These are phyloP conservation scores for Sarcophaga variegata DNA, from an alignment of 2,888 invertebrate genomes.

Conservation along the genomic window DNA sequence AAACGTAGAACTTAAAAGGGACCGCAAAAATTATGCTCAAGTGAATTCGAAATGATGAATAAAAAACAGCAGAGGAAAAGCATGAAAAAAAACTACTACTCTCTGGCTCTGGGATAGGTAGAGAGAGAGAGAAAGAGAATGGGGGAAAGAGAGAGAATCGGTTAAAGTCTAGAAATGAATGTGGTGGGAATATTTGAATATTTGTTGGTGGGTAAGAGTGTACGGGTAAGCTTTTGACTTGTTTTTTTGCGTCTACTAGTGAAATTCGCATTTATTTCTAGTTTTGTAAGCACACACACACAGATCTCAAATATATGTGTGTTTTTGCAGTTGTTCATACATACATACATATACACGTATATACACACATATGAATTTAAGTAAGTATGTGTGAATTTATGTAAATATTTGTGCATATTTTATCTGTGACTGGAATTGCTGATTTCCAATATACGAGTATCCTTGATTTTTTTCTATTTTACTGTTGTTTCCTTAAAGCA, in stretches of 20 bases:
- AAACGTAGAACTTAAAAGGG: slow-evolving; percentile 80
- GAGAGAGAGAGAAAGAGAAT: slow-evolving; percentile 35
- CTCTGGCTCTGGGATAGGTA: slow-evolving; percentile 55
- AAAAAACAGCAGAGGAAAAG: slow-evolving; percentile 18
- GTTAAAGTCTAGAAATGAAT: slow-evolving; percentile 65
- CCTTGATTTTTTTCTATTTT: slow-evolving; percentile 16
- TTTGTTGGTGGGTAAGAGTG: neutral
- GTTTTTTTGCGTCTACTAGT: slow-evolving; percentile 8
- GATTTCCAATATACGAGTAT: slow-evolving; percentile 41
- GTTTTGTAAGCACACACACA: slow-evolving; percentile 12
- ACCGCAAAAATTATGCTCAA: slow-evolving; percentile 80
- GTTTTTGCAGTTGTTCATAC: neutral
- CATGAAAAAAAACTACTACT: slow-evolving; percentile 9
- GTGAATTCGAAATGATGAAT: slow-evolving; percentile 73
- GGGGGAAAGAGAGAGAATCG: slow-evolving; percentile 52
- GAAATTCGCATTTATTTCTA: slow-evolving; percentile 56
- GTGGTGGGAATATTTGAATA: slow-evolving; percentile 12
- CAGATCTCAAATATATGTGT: neutral
- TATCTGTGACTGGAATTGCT: slow-evolving; percentile 56
- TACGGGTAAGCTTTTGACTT: too few species aligned
- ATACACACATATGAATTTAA: neutral
- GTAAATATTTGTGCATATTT: slow-evolving; percentile 43
- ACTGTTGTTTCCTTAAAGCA: slow-evolving; percentile 8
- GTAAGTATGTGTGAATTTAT: slow-evolving; percentile 13
- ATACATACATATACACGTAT: neutral